Conservation (phyloP, 2,888 invertebrate genomes). For the Argynnis bischoffii region DNA sequence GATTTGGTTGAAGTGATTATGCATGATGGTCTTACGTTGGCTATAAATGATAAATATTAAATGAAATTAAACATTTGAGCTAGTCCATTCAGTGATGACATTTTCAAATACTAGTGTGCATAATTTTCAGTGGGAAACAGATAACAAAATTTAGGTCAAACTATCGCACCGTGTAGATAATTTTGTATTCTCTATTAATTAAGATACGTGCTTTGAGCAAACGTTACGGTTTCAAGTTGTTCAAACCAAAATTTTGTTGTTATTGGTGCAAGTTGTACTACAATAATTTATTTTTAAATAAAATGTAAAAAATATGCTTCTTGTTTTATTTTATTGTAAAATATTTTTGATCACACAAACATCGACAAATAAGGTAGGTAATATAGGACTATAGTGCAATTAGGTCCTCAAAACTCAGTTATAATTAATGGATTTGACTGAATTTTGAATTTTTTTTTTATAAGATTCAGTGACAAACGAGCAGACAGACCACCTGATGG, state of each 20-base stretch:
- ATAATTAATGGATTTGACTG: too few relatives aligned
- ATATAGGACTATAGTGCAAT: too few relatives aligned
- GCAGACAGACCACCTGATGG: too few relatives aligned
- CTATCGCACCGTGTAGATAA: conserved; percentile 56
- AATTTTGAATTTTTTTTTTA: too few relatives aligned
- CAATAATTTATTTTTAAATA: conserved; percentile 82
- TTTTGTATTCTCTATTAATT: conserved; percentile 52
- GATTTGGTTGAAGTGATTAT: too few relatives aligned
- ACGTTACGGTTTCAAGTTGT: conserved; percentile 74
- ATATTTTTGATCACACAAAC: too few relatives aligned
- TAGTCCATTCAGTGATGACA: neutral
- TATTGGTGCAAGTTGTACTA: conserved; percentile 81
- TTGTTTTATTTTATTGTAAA: conserved; percentile 41
- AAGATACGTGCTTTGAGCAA: conserved; percentile 70
- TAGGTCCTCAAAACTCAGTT: too few relatives aligned
- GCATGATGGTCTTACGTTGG: neutral
- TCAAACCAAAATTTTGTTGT: conserved; percentile 81
- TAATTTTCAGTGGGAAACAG: conserved; percentile 22
- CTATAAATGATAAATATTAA: conserved; percentile 6
- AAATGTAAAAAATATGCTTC: conserved; percentile 58
- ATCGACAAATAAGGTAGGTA: too few relatives aligned
- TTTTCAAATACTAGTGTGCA: neutral
- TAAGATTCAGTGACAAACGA: too few relatives aligned
- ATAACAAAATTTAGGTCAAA: conserved; percentile 27
- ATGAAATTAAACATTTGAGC: neutral